These are phyloP conservation scores for Zingel zingel DNA, from an alignment of 2,113 vertebrate genomes.

Conservation along the genomic window DNA sequence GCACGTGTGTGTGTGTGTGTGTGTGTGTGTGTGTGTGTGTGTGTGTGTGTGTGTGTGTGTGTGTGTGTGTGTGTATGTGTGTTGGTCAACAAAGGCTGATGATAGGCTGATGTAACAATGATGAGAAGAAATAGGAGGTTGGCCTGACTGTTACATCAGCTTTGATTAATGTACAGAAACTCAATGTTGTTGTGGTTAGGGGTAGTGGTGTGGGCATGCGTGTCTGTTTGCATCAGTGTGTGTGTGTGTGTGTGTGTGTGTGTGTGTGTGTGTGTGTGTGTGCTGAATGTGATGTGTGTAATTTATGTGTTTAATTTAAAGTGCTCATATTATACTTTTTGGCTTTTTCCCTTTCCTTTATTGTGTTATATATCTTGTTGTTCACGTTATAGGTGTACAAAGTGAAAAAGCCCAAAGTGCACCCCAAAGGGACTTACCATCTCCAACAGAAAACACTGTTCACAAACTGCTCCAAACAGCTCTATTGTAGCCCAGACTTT, in stretches of 20 bases:
- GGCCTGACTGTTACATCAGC: constrained; percentile 42
- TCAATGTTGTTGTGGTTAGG: constrained; percentile 5
- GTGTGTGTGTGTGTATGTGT: constrained; percentile 6
- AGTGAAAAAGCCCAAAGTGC: too few species aligned
- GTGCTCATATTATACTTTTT: too few species aligned
- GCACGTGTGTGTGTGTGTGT: neutral
- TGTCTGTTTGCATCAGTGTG: neutral
- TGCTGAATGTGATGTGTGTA: too few species aligned
- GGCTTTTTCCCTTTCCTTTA: too few species aligned
- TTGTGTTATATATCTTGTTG: too few species aligned
- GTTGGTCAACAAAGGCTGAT: constrained; percentile 65
- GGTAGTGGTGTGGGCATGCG: neutral
- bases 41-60: constrained; percentile 7
- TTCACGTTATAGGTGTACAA: too few species aligned
- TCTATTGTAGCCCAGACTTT: too few species aligned
- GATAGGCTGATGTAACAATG: constrained; percentile 65
- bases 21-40: constrained; percentile 7
- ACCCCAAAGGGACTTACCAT: too few species aligned
- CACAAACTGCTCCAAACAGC: too few species aligned
- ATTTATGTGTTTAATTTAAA: neutral
- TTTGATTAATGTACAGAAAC: constrained; percentile 41
- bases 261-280: too few species aligned
- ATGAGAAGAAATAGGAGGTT: constrained; percentile 42
- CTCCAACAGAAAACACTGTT: too few species aligned
- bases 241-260: too few species aligned